Base-by-base conservation (phyloP, 2,888 invertebrate genomes). In the Calameuta idolon region DNA sequence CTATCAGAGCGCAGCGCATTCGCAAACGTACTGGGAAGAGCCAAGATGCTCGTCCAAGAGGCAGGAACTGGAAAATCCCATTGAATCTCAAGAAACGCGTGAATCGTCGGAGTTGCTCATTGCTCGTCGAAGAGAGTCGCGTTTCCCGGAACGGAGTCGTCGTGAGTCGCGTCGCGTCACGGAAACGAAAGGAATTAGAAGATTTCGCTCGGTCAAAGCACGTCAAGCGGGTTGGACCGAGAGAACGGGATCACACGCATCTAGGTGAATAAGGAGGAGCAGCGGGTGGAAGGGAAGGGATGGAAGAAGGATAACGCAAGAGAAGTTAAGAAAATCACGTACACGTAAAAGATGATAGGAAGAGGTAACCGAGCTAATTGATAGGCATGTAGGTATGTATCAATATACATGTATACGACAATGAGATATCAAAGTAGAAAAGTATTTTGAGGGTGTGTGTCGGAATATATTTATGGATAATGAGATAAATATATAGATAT, bases 401-500 rank as follows among this genome's bases (percentile, higher is more conserved):
- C 3, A 35, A 12, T 3, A 35, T 35, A 33, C 33, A 35, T 35
- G 35, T 35, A 35, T 76, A 73, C 55, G 69, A 77, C 69, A 77
- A 77, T 74, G 34, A 35, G 23, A 40, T 55, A 69, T 75, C 33
- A 75, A 69, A 75, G 75, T 30, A 76, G 69, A 82, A 74, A 55
- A 31, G 35, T n/a, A 74, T 74, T 69, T 34, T 74, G 76, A 76
- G 74, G 12, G 78, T 23, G 69, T 75, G 75, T 75, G 75, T 75
- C 35, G 71, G 73, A 74, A 33, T 33, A 34, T 31, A 69, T 69
- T 55, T 71, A 76, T 55, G 34, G n/a, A 71, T 76, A 79, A 75
- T 77, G 82, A 79, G 82, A 79, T 34, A 79, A 69, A 78, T 68
- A 79, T 83, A 80, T 76, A 80, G 79, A 40, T 83, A 80, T 75